These are phyloP conservation scores for Epiblema foenella DNA, from an alignment of 2,888 invertebrate species.

Conservation along the genomic window DNA sequence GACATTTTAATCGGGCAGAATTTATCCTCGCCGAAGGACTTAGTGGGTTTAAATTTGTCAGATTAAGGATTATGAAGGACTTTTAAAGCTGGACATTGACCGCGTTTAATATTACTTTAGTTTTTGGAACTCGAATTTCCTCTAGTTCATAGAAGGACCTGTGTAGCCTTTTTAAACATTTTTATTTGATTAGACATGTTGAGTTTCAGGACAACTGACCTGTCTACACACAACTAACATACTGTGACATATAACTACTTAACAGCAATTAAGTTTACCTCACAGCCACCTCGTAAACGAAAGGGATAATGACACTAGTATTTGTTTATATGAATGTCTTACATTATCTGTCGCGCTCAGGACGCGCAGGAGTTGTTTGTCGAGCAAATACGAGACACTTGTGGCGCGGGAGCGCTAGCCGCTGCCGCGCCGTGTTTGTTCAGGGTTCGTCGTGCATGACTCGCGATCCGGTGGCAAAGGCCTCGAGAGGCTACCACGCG, in stretches of 20 bases:
- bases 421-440: constrained; percentile 60
- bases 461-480: constrained; percentile 63
- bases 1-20: not conserved
- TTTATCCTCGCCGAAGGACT: constrained; percentile 13
- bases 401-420: constrained; percentile 65
- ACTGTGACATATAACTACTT: constrained; percentile 9
- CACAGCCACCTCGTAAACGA: constrained; percentile 28
- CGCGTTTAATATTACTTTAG: not conserved
- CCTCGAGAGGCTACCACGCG: constrained; percentile 48
- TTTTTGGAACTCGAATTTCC: not conserved
- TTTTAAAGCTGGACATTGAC: not conserved
- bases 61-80: constrained; percentile 5
- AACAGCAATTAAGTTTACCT: constrained; percentile 13
- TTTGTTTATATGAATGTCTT: constrained; percentile 60
- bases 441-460: constrained; percentile 77
- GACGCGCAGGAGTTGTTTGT: constrained; percentile 75
- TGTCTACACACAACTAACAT: too few relatives aligned
- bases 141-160: not conserved
- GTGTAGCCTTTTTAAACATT: too few relatives aligned
- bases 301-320: constrained; percentile 51
- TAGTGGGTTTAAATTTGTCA: constrained; percentile 1
- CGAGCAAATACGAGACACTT: constrained; percentile 75
- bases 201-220: not conserved
- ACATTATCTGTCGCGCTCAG: constrained; percentile 66
- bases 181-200: too few relatives aligned